Evolutionary conservation across 2,113 vertebrate genomes (phyloP).

Genomic region (Brachypodius melanocephalos): DNA sequence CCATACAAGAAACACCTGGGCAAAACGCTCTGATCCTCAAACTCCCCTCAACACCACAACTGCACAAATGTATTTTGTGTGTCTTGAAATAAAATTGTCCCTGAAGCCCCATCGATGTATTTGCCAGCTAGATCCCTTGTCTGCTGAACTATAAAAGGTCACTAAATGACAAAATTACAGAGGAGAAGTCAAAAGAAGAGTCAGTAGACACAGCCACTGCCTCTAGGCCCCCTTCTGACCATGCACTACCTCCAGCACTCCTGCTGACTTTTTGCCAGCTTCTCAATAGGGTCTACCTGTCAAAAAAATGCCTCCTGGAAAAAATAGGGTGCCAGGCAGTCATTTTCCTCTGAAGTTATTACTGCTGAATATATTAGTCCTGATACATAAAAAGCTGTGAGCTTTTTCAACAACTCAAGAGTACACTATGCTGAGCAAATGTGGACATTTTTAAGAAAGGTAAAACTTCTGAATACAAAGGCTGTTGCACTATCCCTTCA

Average conservation of each 20-base stretch:
- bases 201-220: background rate
- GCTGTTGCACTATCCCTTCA: background rate
- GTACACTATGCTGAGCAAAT: background rate
- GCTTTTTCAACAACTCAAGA: background rate
- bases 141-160: background rate
- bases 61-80: background rate
- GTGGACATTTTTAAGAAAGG: background rate
- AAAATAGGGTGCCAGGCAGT: background rate
- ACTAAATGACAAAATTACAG: background rate
- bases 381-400: background rate
- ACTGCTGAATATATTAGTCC: background rate
- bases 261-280: background rate
- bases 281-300: background rate
- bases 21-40: background rate
- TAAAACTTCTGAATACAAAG: background rate
- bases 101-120: background rate
- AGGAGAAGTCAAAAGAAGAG: background rate
- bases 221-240: background rate
- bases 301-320: background rate
- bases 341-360: background rate
- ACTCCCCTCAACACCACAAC: background rate
- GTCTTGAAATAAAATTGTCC: background rate
- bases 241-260: accelerated
- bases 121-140: background rate
- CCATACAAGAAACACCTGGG: background rate